Conservation (phyloP, 2,797 vertebrate species). For the Microctenopoma lineatum region DNA sequence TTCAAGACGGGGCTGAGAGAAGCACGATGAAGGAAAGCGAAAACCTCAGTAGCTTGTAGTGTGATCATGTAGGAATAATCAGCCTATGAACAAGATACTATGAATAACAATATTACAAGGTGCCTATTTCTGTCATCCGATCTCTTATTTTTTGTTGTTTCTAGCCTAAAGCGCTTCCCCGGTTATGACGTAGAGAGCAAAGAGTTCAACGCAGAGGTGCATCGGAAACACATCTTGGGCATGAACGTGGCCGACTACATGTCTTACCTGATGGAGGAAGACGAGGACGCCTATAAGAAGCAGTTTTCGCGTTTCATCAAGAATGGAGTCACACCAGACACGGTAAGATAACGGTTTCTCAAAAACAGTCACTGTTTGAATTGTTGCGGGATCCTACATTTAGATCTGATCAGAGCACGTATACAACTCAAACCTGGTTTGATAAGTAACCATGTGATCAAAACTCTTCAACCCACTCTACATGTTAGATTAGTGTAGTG, state of each 20-base stretch:
- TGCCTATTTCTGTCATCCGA: neutral
- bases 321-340: slow-evolving; percentile 92
- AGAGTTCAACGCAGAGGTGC: slow-evolving; percentile 96
- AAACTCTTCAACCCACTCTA: neutral
- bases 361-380: neutral
- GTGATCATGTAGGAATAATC: neutral
- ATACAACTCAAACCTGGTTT: neutral
- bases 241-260: slow-evolving; percentile 96
- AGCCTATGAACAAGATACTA: too few relatives aligned
- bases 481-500: neutral
- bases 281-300: slow-evolving; percentile 96
- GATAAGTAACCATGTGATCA: too few relatives aligned
- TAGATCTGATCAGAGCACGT: too few relatives aligned
- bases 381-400: neutral
- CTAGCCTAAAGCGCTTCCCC: slow-evolving; percentile 95
- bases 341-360: slow-evolving; percentile 75
- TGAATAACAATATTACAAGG: neutral
- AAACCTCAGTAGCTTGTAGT: neutral
- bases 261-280: slow-evolving; percentile 95
- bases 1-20: slow-evolving; percentile 82
- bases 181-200: slow-evolving; percentile 96
- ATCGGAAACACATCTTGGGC: slow-evolving; percentile 97
- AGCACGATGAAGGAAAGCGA: slow-evolving; percentile 7
- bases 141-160: neutral
- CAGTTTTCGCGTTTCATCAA: slow-evolving; percentile 99